Percentiles rank a stretch among this genome's conserved stretches.
These are phyloP conservation scores for Volucella zonaria DNA, from an alignment of 2,888 invertebrate species.

Conservation along the genomic window DNA sequence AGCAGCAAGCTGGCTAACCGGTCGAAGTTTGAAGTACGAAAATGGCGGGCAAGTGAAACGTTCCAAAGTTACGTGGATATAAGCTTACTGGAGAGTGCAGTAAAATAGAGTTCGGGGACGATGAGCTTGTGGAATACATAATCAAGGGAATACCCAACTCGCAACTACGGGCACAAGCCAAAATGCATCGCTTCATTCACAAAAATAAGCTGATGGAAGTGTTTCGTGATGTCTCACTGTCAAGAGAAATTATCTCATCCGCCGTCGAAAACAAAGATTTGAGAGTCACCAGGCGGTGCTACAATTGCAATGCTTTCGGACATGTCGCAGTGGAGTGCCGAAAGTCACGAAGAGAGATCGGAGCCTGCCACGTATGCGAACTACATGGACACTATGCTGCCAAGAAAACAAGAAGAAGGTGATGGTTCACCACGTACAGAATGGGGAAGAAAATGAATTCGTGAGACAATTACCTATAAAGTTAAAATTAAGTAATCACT, in stretches of 20 bases:
- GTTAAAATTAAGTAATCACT: background rate
- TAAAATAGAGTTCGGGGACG: constrained; percentile 11
- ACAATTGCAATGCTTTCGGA: too few species aligned
- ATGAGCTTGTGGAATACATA: constrained; percentile 56
- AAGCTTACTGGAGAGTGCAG: too few species aligned
- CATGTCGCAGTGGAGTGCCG: constrained; percentile 12
- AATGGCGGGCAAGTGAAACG: constrained; percentile 45
- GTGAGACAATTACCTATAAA: background rate
- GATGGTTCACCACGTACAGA: constrained; percentile 8
- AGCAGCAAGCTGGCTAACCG: constrained; percentile 1
- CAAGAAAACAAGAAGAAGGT: constrained; percentile 5
- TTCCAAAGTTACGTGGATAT: constrained; percentile 50
- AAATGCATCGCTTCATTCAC: constrained; percentile 40
- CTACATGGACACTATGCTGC: constrained; percentile 18
- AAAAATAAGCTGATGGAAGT: constrained; percentile 35
- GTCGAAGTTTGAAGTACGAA: constrained; percentile 35
- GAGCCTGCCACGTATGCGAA: constrained; percentile 4
- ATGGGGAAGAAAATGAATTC: constrained; percentile 4
- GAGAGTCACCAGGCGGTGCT: background rate
- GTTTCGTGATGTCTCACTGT: background rate
- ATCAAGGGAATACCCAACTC: constrained; percentile 59
- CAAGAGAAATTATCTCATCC: background rate
- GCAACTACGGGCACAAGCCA: constrained; percentile 39
- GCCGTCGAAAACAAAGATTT: background rate
- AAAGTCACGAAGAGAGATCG: constrained; percentile 1